Conservation (phyloP, 2,888 invertebrate species). For the Barypeithes pellucidus region DNA sequence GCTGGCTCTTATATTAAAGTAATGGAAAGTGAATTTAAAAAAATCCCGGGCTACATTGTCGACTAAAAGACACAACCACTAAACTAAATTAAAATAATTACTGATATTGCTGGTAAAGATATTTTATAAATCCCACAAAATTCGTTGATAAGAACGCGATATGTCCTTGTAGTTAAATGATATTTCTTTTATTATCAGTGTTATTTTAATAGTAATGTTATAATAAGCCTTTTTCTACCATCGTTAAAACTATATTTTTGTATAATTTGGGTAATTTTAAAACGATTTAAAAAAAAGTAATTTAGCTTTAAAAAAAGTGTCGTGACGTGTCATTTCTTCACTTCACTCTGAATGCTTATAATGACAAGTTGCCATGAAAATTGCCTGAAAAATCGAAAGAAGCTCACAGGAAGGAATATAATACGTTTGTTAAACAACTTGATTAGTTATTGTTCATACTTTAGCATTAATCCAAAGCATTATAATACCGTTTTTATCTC, state of each 20-base stretch:
- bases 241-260: too few relatives aligned
- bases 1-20: too few relatives aligned
- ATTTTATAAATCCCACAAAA: slow-evolving; percentile 8
- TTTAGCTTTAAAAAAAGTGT: too few relatives aligned
- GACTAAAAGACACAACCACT: slow-evolving; percentile 6
- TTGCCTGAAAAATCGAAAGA: too few relatives aligned
- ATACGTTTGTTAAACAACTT: slow-evolving; percentile 8
- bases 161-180: slow-evolving; percentile 18
- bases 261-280: too few relatives aligned
- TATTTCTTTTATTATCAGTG: slow-evolving; percentile 22
- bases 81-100: slow-evolving; percentile 16
- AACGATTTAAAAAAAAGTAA: too few relatives aligned
- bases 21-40: slow-evolving; percentile 33
- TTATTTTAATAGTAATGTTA: neutral
- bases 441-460: slow-evolving; percentile 10
- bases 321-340: too few relatives aligned
- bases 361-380: too few relatives aligned
- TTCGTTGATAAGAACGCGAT: slow-evolving; percentile 28
- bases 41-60: slow-evolving; percentile 5
- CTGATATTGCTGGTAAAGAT: slow-evolving; percentile 26
- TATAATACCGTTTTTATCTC: neutral
- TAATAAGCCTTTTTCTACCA: too few relatives aligned
- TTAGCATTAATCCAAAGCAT: neutral
- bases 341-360: too few relatives aligned
- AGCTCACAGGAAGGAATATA: too few relatives aligned